Evolutionary conservation across 2,797 vertebrate genomes (phyloP), one percentile per base, ranked within the genome.

Genomic region (Manis pentadactyla): DNA sequence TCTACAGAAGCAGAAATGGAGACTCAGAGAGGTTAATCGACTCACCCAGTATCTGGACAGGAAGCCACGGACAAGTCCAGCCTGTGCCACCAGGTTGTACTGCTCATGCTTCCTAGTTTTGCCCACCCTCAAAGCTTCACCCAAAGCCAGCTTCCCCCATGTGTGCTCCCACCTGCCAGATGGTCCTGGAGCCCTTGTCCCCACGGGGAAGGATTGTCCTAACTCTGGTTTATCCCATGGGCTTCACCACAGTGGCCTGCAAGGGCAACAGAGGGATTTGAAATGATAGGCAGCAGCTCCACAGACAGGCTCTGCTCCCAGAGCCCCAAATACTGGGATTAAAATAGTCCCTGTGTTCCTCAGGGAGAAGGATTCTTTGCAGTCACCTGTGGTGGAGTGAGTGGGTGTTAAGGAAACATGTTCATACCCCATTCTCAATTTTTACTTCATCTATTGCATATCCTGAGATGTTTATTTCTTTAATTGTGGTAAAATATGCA

Each of bases 381-480:
- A 31, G 55, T 42, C 57, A 27, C 14, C 27, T 29, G 42, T 46
- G 6, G 18, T 10, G 25, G 23, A 25, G 23, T 2, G 9, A 25
- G 23, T 4, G 13, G n/a, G 23, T n/a, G 18, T 78, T 73, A 51
- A 81, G 39, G 66, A 7, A 31, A 13, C 23, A 4, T 86, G 61
- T 88, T 85, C 75, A 39, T 42, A 68, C 25, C 23, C 23, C 7
- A 37, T 34, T 84, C 4, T 1, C 7, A 81, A 15, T 53, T 93
- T 95, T 88, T 73, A 61, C 68, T 82, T 68, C 10, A 82, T 82
- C 61, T 63, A 2, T 66, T 73, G 17, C 13, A 39, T 57, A 61
- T 61, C 46, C 23, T 59, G n/a, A 64, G 29, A 14, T 64, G 42
- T 55, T 66, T 84, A 42, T 71, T 83, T 94, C 77, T 71, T 82